phyloP scores from a whole-genome alignment of 2,113 vertebrate species.

The Oreocharis arfaki region DNA sequence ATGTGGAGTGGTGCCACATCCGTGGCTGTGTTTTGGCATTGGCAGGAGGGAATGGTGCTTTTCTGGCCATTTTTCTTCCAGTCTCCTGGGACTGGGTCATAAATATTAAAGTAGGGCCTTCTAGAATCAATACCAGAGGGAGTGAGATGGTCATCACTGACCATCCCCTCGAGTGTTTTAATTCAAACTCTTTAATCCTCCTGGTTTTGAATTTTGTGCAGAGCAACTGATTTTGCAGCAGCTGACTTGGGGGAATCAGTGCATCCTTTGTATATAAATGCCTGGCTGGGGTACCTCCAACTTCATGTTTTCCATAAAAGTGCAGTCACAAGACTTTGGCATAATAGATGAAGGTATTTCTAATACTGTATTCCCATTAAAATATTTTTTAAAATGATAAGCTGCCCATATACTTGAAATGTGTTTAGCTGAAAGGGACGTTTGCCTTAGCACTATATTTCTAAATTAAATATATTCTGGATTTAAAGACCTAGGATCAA shows the following conservation, averaged over 20 bases:
- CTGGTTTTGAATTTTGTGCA: neutral
- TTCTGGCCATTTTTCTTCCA: no score
- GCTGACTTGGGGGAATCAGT: neutral
- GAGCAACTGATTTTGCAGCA: neutral
- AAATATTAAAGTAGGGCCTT: neutral
- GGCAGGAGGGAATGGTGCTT: neutral
- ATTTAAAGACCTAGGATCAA: neutral
- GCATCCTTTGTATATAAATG: neutral
- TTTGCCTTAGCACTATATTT: neutral
- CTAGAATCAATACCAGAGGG: neutral
- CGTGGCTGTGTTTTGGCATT: rapidly evolving
- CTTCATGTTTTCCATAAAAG: neutral
- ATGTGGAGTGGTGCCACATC: rapidly evolving
- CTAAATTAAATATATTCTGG: neutral
- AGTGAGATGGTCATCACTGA: neutral
- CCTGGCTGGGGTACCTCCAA: neutral
- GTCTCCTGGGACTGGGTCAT: neutral
- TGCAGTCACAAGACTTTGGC: neutral
- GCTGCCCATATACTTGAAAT: neutral
- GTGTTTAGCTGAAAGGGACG: neutral
- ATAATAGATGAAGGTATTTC: neutral
- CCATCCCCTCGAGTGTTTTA: neutral
- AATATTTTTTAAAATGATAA: neutral
- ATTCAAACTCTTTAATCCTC: neutral
- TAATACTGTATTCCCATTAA: neutral